Percentiles rank a stretch among this genome's conserved stretches.
phyloP scores from a whole-genome alignment of 2,113 vertebrate species.

The Sisor rabdophorus region DNA sequence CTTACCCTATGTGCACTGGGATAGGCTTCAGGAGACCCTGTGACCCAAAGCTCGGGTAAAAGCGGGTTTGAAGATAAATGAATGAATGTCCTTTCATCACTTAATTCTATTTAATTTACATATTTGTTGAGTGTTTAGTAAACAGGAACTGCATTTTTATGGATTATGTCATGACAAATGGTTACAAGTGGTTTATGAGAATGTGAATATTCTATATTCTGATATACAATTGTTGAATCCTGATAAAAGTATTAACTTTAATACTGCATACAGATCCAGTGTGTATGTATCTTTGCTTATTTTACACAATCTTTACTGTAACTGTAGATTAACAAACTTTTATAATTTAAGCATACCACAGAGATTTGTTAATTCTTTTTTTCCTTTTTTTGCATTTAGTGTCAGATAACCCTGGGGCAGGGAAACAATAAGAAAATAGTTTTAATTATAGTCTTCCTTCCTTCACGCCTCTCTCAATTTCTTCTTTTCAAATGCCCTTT shows the following conservation, averaged over 20 bases:
- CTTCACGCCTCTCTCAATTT: conserved; percentile 73
- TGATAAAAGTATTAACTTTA: neutral
- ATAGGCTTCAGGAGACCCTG: no score
- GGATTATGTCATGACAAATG: neutral
- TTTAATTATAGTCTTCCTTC: conserved; percentile 67
- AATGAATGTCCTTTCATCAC: no score
- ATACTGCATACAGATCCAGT: neutral
- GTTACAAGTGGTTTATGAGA: neutral
- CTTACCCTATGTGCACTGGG: no score
- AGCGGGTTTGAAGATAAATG: no score
- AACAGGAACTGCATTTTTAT: neutral
- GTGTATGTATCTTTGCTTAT: neutral
- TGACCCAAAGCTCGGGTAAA: no score
- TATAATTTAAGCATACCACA: conserved; percentile 36
- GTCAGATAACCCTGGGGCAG: conserved; percentile 59
- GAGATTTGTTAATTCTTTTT: conserved; percentile 51
- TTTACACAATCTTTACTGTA: neutral
- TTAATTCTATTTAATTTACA: neutral
- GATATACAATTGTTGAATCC: neutral
- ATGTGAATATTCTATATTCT: neutral
- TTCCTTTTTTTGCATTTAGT: conserved; percentile 50
- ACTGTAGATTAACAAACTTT: neutral
- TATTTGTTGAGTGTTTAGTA: neutral
- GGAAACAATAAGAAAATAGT: conserved; percentile 59
- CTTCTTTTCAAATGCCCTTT: conserved; percentile 70